Conservation (phyloP, 1,140 invertebrate genomes). For the Tenebrio molitor region DNA sequence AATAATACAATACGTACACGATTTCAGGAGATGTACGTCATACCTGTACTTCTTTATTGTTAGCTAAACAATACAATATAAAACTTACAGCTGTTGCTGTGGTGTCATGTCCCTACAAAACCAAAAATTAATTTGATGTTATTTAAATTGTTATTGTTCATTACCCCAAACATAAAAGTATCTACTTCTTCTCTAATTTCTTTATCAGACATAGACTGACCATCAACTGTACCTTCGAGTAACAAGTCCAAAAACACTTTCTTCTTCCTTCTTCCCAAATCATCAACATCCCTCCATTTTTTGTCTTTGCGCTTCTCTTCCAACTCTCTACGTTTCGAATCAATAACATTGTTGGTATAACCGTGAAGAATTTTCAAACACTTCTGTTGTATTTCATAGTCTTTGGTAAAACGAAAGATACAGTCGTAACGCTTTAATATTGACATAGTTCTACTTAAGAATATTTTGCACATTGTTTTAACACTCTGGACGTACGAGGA, state of each 20-base stretch:
- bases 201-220: constrained; percentile 71
- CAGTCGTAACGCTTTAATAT: constrained; percentile 62
- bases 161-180: constrained; percentile 84
- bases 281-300: constrained; percentile 17
- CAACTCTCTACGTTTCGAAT: constrained; percentile 62
- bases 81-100: constrained; percentile 73
- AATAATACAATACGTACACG: constrained; percentile 13
- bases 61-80: constrained; percentile 72
- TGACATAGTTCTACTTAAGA: constrained; percentile 64
- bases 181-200: constrained; percentile 82
- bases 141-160: too few species aligned
- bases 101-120: constrained; percentile 81
- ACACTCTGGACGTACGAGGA: constrained; percentile 83
- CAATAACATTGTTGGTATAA: constrained; percentile 75
- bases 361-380: constrained; percentile 77
- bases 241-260: constrained; percentile 85
- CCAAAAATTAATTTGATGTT: constrained; percentile 22
- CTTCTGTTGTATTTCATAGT: constrained; percentile 68
- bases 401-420: constrained; percentile 64
- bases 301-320: constrained; percentile 26
- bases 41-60: constrained; percentile 73
- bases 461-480: constrained; percentile 68
- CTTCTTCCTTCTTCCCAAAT: constrained; percentile 71
- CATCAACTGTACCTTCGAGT: constrained; percentile 73
- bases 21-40: constrained; percentile 51